Evolutionary conservation across 2,888 invertebrate species (phyloP), one percentile per base, ranked within the genome.

Genomic region (Biston stratarius): DNA sequence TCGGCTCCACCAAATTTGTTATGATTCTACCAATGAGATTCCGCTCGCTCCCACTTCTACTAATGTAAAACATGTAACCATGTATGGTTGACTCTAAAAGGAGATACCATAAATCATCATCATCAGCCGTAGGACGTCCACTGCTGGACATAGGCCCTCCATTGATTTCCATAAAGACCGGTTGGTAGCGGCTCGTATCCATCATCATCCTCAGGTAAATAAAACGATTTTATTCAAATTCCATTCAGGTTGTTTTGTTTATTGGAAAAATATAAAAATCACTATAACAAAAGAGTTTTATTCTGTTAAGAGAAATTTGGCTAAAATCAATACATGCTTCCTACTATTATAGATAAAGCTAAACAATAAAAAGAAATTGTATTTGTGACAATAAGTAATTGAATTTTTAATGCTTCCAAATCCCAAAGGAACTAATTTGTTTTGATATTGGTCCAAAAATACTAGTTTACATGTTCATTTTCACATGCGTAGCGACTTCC

Each of bases 221-320:
- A 47, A 57, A 57, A 55, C 49, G 36, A 57, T 12, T 34, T 33
- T 47, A 38, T 9, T 15, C 12, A 42, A 34, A 12, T n/a, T 24
- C 1, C 14, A 44, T 53, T 38, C 34, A 36, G 57, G 45, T 53
- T 12, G 49, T 38, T 48, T 48, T 58, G 56, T 55, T 64, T 67
- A 63, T 58, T 67, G 61, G 10, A 64, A 71, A 71, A 65, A 52
- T 72, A 64, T 45, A 62, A 72, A 69, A 55, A 33, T 56, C 44
- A 10, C 40, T 24, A 3, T 24, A 24, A 24, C 24, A 24, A 24
- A 65, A 34, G 61, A 11, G 33, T 8, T 7, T 38, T 38, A 6
- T 9, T 1, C 6, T 44, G 15, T 55, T 44, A 42, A 55, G 52
- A 52, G 6, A 38, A 38, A 9, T 38, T 9, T 15, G 38, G 40